Conservation (phyloP, 1,140 invertebrate genomes). For the Wiebesia pumilae region DNA sequence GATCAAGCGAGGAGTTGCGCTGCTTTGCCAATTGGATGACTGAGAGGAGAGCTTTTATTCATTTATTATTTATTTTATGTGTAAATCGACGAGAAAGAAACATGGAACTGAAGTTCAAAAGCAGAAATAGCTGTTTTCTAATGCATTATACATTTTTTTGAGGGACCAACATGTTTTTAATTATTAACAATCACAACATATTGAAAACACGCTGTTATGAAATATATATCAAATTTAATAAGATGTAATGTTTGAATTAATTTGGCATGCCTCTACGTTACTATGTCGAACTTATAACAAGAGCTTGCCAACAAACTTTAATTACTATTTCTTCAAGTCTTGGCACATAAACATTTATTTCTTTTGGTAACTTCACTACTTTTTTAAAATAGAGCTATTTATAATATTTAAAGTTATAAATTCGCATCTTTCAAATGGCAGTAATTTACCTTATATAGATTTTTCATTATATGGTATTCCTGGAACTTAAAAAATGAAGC, state of each 20-base stretch:
- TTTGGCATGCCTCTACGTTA: neutral
- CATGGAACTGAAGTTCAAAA: neutral
- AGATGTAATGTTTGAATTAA: neutral
- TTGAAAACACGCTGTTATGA: too few species aligned
- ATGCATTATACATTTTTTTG: too few species aligned
- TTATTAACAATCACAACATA: too few species aligned
- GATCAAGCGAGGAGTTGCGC: conserved; percentile 90
- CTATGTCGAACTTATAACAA: neutral
- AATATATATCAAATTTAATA: neutral
- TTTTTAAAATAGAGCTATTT: neutral
- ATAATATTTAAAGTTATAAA: neutral
- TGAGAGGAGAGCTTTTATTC: conserved; percentile 64
- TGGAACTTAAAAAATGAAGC: too few species aligned
- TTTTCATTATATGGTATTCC: too few species aligned
- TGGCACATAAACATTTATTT: neutral
- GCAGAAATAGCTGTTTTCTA: too few species aligned
- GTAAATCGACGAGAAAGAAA: neutral
- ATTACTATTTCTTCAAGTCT: neutral
- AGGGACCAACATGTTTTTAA: too few species aligned
- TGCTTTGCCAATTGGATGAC: conserved; percentile 88
- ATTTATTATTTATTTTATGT: neutral
- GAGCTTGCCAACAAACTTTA: neutral
- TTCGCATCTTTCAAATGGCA: neutral
- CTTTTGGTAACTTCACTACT: neutral
- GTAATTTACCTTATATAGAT: neutral